A percentile compares a stretch with the other conserved stretches of the same genome.
These are phyloP conservation scores for Drosophila kikkawai DNA, from an alignment of 1,140 invertebrate genomes.

Conservation along the genomic window DNA sequence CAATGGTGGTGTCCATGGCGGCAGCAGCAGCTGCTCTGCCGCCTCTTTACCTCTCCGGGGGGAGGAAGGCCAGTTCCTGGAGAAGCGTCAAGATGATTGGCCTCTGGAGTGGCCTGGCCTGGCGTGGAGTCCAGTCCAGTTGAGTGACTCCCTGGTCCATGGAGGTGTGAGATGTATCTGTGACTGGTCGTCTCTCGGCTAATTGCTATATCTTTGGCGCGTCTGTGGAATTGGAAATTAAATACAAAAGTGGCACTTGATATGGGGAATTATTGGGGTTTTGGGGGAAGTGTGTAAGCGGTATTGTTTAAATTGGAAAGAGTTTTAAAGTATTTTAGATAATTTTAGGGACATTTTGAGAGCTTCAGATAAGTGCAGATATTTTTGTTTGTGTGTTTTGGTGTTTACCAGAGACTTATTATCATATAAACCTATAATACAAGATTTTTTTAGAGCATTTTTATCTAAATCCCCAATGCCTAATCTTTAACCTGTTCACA, in stretches of 20 bases:
- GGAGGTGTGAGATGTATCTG: constrained; percentile 24
- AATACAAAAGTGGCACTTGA: neutral
- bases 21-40: constrained; percentile 18
- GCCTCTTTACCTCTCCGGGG: neutral
- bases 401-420: neutral
- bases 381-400: too few relatives aligned
- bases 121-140: neutral
- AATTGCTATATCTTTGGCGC: constrained; percentile 36
- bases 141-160: constrained; percentile 34
- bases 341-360: neutral
- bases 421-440: neutral
- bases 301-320: neutral
- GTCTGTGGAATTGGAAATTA: neutral
- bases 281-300: too few relatives aligned
- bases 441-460: neutral
- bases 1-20: constrained; percentile 36
- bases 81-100: constrained; percentile 26
- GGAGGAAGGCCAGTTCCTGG: constrained; percentile 9
- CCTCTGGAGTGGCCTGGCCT: constrained; percentile 1
- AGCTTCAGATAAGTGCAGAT: too few relatives aligned
- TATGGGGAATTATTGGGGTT: neutral
- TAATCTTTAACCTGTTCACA: neutral
- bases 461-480: too few relatives aligned
- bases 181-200: neutral
- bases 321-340: neutral